Base-by-base conservation (phyloP, 2,797 vertebrate species). In the Chelon labrosus region DNA sequence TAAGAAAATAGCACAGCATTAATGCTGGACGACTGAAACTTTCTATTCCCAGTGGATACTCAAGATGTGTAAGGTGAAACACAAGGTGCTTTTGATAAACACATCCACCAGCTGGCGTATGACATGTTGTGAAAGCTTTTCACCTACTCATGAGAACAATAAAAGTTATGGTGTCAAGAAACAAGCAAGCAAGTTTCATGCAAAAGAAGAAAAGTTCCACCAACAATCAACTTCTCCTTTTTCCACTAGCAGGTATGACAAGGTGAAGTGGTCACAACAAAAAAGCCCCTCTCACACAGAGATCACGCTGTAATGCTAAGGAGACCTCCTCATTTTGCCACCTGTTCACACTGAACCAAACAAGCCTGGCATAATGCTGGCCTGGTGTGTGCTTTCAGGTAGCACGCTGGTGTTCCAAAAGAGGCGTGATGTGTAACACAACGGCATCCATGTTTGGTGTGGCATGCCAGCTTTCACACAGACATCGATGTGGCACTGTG, bases 61-160 rank as follows among this genome's bases (percentile, higher is more conserved):
- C 37, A n/a, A 46, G 10, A 59, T 70, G 19, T 75, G 25, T 25
- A 54, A 65, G 64, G 7, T 35, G 31, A 35, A 35, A 35, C 31
- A 7, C 42, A 17, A 2, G 16, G 57, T 56, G 41, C 41, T 65
- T 70, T 51, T 78, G 54, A 73, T 73, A 53, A 75, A 70, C 52
- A 42, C 47, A 59, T 65, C 39, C 42, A 47, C 27, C 51, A 42
- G 41, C 61, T 52, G 65, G 41, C 41, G 52, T 52, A 31, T 16
- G 44, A 39, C 50, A 60, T 55, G 38, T 25, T 44, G 22, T 47
- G 35, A 70, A 79, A 55, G 41, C 53, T 10, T 66, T 73, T 62
- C 14, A 66, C 47, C 20, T 14, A 17, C 38, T 37, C 5, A 16
- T 19, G 14, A 58, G 10, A 75, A 68, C 20, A 70, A 75, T 25